These are phyloP conservation scores for Ammodytes dubius DNA, from an alignment of 2,113 vertebrate genomes.

Conservation along the genomic window DNA sequence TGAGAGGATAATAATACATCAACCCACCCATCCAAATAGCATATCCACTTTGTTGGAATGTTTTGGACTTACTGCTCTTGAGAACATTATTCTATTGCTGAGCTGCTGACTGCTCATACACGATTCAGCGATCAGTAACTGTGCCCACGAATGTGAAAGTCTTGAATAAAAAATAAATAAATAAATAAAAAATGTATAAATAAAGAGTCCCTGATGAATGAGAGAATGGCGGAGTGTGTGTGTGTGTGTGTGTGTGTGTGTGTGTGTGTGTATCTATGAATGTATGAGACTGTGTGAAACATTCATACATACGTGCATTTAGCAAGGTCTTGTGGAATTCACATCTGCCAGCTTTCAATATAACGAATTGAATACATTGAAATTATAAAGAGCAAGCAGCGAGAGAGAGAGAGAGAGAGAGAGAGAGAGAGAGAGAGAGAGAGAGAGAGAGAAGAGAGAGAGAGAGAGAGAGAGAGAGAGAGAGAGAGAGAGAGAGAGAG, in stretches of 20 bases:
- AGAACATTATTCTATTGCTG: conserved; percentile 10
- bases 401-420: conserved; percentile 4
- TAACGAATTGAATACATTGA: neutral
- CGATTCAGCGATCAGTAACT: conserved; percentile 29
- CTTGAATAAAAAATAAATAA: conserved; percentile 35
- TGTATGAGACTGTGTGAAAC: no score
- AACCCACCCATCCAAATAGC: neutral
- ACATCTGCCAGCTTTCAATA: conserved; percentile 30
- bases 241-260: neutral
- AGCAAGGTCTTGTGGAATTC: conserved; percentile 9
- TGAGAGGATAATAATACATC: neutral
- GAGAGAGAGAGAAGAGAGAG: neutral
- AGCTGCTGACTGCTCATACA: neutral
- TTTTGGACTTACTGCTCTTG: neutral
- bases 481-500: conserved; percentile 9
- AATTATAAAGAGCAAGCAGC: neutral
- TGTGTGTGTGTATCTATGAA: neutral
- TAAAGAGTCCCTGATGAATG: conserved; percentile 29
- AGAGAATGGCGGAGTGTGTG: neutral
- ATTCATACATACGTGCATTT: neutral
- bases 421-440: neutral
- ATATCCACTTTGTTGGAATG: neutral
- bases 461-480: neutral
- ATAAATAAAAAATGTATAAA: no score
- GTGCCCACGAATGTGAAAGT: conserved; percentile 9